These are phyloP conservation scores for Glossophaga mutica DNA, from an alignment of 2,797 vertebrate genomes.

Conservation along the genomic window DNA sequence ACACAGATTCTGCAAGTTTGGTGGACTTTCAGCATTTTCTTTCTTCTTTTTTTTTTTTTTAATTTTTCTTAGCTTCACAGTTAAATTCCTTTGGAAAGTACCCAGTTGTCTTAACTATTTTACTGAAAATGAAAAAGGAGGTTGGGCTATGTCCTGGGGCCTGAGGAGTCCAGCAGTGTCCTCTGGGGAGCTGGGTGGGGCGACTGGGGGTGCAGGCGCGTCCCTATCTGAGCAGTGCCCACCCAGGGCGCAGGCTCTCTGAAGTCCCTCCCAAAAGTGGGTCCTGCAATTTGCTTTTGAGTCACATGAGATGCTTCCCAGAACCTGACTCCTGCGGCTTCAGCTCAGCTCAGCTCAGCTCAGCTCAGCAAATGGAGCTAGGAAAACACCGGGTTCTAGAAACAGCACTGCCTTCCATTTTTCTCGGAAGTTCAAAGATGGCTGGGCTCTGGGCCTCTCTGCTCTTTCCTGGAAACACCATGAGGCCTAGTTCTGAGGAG, in stretches of 20 bases:
- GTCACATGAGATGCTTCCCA: neutral
- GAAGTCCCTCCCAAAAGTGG: neutral
- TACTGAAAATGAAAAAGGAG: neutral
- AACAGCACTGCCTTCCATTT: neutral
- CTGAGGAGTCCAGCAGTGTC: neutral
- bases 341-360: neutral
- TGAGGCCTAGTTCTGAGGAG: neutral
- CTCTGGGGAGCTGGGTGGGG: neutral
- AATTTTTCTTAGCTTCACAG: neutral
- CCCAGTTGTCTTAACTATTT: neutral
- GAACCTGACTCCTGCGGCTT: neutral
- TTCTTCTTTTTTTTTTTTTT: neutral
- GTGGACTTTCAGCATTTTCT: neutral
- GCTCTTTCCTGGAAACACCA: neutral
- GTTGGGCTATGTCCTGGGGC: neutral
- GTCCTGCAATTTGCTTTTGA: neutral
- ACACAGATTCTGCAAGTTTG: neutral
- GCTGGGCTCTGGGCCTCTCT: neutral
- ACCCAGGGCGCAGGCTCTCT: neutral
- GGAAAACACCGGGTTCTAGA: neutral
- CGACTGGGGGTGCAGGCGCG: accelerated
- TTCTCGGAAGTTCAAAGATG: neutral
- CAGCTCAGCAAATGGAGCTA: neutral
- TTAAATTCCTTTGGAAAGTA: conserved; percentile 25
- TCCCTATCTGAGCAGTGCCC: neutral